Evolutionary conservation across 2,113 vertebrate species (phyloP).

Genomic region (Campylorhamphus procurvoides): DNA sequence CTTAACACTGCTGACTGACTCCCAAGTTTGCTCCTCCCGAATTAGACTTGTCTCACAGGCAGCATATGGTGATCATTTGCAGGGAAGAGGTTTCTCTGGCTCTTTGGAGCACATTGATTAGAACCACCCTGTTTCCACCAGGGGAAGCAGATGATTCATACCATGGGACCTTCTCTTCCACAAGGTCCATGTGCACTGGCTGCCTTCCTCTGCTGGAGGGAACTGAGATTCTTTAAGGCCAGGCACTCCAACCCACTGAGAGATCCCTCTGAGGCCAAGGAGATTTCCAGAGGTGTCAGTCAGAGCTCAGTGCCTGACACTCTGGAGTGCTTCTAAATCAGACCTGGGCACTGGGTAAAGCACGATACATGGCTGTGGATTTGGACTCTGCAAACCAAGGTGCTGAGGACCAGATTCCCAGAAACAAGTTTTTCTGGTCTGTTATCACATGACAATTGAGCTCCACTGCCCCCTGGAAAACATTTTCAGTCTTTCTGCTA

Average conservation of each 20-base stretch:
- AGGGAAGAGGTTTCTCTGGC: neutral
- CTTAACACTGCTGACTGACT: neutral
- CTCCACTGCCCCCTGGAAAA: neutral
- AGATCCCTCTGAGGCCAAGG: neutral
- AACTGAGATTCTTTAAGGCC: neutral
- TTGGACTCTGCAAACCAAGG: neutral
- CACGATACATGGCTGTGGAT: fast-evolving
- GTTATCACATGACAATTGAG: neutral
- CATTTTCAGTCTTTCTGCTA: neutral
- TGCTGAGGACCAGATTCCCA: neutral
- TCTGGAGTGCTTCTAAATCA: neutral
- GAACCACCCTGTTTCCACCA: neutral
- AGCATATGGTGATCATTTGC: neutral
- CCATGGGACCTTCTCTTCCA: neutral
- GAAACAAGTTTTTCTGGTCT: neutral
- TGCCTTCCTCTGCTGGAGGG: neutral
- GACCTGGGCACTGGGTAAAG: neutral
- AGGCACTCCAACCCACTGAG: neutral
- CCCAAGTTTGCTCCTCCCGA: neutral
- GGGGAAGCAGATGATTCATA: neutral
- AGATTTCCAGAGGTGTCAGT: neutral
- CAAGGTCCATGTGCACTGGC: neutral
- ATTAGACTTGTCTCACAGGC: neutral
- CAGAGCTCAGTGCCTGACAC: neutral
- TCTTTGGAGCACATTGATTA: neutral